phyloP scores from a whole-genome alignment of 2,888 invertebrate genomes.

The Pantelozetes paolii region DNA sequence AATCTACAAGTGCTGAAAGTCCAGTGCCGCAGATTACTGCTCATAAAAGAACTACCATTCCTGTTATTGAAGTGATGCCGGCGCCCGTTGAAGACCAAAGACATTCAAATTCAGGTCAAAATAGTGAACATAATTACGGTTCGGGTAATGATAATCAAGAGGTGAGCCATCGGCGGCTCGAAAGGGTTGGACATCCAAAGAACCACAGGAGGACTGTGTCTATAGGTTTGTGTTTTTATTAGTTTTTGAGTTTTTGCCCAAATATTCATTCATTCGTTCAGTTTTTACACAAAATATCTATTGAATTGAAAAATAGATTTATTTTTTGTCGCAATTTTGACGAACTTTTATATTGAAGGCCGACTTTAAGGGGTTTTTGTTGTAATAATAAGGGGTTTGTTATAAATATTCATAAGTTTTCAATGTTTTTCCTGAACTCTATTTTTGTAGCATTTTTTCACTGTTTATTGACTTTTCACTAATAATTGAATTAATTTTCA shows the following conservation, averaged over 20 bases:
- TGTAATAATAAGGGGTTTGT: no score
- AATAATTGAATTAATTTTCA: no score
- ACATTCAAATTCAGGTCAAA: no score
- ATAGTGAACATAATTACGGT: neutral
- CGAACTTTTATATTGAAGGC: no score
- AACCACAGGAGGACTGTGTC: constrained; percentile 27
- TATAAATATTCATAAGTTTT: no score
- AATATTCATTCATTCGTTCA: neutral
- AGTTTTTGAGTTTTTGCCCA: neutral
- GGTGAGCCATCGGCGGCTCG: constrained; percentile 3
- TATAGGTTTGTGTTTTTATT: constrained; percentile 8
- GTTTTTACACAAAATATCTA: no score
- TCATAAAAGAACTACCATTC: constrained; percentile 1
- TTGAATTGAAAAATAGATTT: no score
- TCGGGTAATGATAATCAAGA: neutral
- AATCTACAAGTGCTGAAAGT: neutral
- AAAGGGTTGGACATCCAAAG: constrained; percentile 22
- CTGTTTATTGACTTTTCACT: no score
- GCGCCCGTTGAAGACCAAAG: neutral
- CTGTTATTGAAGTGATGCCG: constrained; percentile 3
- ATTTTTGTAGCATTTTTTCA: no score
- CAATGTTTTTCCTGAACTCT: no score
- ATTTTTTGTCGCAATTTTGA: no score
- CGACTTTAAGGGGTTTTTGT: no score
- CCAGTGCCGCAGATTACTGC: neutral